Conservation (phyloP, 2,888 invertebrate genomes). For the Willowsia nigromaculata region DNA sequence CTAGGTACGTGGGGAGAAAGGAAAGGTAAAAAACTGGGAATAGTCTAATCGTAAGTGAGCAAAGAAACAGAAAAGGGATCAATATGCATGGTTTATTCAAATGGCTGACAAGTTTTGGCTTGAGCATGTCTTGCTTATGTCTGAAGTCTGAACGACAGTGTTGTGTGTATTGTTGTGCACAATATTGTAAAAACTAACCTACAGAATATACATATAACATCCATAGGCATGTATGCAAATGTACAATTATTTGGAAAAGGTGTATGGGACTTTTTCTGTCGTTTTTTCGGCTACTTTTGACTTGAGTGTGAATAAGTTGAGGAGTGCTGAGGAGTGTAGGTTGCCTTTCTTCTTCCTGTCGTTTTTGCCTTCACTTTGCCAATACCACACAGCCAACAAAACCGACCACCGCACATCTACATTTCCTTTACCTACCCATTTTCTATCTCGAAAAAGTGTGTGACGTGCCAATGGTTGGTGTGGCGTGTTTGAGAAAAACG, state of each 20-base stretch:
- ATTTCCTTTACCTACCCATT: neutral
- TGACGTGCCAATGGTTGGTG: slow-evolving; percentile 47
- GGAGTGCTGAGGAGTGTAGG: neutral
- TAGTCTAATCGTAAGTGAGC: neutral
- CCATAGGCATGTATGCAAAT: neutral
- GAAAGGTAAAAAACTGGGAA: neutral
- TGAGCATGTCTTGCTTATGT: neutral
- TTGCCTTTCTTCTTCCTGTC: slow-evolving; percentile 5
- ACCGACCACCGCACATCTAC: neutral
- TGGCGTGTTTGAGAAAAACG: neutral
- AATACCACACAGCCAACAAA: neutral
- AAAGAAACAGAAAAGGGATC: slow-evolving; percentile 39
- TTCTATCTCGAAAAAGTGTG: neutral
- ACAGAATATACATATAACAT: neutral
- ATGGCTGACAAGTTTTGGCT: slow-evolving; percentile 24
- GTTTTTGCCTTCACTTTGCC: neutral
- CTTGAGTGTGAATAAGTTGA: neutral
- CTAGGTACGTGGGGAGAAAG: neutral
- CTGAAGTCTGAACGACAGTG: neutral
- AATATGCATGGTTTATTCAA: slow-evolving; percentile 69
- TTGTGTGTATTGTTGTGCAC: neutral
- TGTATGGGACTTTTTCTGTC: neutral
- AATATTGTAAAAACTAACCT: neutral
- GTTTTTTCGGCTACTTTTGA: neutral
- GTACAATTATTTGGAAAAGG: neutral